Conservation (phyloP, 2,888 invertebrate species). For the Lasiommata megera region DNA sequence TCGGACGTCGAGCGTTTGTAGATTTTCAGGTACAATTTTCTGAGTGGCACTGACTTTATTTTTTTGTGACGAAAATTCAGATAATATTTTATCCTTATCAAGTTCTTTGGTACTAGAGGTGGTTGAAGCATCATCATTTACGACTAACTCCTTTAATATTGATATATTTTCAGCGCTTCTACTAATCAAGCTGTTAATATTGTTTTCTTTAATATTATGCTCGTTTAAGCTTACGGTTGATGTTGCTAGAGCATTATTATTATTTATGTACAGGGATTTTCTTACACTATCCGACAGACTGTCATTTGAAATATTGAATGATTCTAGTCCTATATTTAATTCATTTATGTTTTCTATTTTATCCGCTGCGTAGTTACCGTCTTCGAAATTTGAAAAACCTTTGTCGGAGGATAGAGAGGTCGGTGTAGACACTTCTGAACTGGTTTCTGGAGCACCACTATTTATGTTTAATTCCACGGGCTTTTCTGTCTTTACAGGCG, state of each 20-base stretch:
- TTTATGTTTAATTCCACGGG: neutral
- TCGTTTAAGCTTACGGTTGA: constrained; percentile 63
- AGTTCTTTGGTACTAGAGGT: constrained; percentile 45
- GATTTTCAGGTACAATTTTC: constrained; percentile 52
- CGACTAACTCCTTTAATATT: constrained; percentile 25
- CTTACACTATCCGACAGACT: neutral
- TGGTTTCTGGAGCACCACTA: constrained; percentile 32
- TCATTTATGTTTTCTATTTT: neutral
- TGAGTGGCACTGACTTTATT: constrained; percentile 57
- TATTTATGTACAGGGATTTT: constrained; percentile 27
- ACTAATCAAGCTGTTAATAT: constrained; percentile 49
- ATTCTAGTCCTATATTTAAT: neutral
- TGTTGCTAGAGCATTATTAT: constrained; percentile 43
- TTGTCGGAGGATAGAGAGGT: constrained; percentile 41
- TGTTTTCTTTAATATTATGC: constrained; percentile 32
- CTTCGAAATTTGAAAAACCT: constrained; percentile 14
- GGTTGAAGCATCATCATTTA: constrained; percentile 26
- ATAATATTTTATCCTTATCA: constrained; percentile 57
- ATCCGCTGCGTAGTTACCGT: neutral
- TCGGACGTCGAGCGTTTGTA: constrained; percentile 41
- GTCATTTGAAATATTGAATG: neutral
- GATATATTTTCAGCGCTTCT: constrained; percentile 66
- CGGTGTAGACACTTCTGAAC: constrained; percentile 39
- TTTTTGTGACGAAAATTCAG: constrained; percentile 59
- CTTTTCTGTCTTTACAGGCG: constrained; percentile 35